These are phyloP conservation scores for Vultur gryphus DNA, from an alignment of 2,797 vertebrate species.

Conservation along the genomic window DNA sequence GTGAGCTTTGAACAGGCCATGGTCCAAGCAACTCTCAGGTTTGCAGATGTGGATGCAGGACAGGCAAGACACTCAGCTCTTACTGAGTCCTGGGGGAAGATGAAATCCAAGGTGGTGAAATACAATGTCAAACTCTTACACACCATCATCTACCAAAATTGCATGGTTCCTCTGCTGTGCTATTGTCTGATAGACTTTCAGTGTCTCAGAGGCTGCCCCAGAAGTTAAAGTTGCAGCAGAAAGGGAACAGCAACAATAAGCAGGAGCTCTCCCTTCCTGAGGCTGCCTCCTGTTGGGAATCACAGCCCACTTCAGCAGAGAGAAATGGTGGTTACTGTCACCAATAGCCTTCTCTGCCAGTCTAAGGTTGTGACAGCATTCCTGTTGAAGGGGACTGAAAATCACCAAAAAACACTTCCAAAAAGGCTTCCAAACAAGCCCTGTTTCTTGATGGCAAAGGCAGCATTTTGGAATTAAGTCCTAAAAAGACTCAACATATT, in stretches of 20 bases:
- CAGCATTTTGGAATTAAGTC: not conserved
- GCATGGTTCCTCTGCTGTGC: not conserved
- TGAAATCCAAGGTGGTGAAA: not conserved
- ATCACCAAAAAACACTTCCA: not conserved
- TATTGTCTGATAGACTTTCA: not conserved
- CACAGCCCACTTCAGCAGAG: not conserved
- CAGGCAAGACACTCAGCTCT: not conserved
- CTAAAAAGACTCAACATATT: not conserved
- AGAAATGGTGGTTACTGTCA: not conserved
- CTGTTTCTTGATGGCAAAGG: not conserved
- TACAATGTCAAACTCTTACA: not conserved
- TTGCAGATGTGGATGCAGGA: not conserved
- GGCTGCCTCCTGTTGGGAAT: not conserved
- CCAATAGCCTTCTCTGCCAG: not conserved
- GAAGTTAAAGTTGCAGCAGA: not conserved
- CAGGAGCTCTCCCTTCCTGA: not conserved
- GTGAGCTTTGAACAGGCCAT: not conserved
- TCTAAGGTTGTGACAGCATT: not conserved
- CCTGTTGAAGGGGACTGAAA: not conserved
- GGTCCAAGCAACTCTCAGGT: not conserved
- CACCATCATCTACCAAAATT: not conserved
- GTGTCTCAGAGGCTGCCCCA: not conserved
- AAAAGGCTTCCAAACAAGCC: not conserved
- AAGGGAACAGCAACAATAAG: not conserved
- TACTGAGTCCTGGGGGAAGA: not conserved